Percentiles rank a stretch among this genome's conserved stretches.
Conservation (phyloP, 2,797 vertebrate species). For the Tragelaphus oryx region DNA sequence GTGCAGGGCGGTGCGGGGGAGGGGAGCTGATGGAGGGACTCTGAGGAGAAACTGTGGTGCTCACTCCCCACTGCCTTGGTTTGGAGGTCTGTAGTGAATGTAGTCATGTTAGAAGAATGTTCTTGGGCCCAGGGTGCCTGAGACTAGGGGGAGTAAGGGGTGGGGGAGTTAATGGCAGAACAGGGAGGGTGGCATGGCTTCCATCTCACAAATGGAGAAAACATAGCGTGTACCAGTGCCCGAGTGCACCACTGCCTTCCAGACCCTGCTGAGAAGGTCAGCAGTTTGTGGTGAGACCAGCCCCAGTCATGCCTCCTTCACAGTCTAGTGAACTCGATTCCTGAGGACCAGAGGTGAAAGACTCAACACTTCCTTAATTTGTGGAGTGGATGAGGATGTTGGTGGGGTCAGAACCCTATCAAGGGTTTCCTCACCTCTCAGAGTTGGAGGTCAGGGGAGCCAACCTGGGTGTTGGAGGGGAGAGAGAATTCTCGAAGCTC, state of each 20-base stretch:
- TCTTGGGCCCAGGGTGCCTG: background rate
- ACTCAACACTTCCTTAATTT: background rate
- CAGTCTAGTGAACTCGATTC: background rate
- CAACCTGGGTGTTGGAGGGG: background rate
- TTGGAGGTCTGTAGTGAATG: background rate
- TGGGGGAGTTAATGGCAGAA: background rate
- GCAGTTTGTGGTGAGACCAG: background rate
- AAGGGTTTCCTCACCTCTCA: background rate
- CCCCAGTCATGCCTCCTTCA: background rate
- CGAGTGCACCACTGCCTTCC: background rate
- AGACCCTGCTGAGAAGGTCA: background rate
- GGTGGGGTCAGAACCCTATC: background rate
- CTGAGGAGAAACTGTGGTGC: background rate
- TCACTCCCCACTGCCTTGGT: background rate
- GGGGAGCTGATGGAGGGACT: background rate
- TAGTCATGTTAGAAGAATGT: background rate
- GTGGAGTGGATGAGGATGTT: rapidly evolving
- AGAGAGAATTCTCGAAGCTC: rapidly evolving
- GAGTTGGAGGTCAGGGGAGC: background rate
- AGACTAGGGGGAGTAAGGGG: background rate
- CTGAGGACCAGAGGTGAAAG: background rate
- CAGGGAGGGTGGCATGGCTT: too few species aligned
- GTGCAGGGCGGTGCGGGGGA: background rate
- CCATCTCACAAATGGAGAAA: background rate
- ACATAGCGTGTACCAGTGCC: background rate